Base-by-base conservation (phyloP, 2,888 invertebrate genomes). In the Xanthia icteritia region DNA sequence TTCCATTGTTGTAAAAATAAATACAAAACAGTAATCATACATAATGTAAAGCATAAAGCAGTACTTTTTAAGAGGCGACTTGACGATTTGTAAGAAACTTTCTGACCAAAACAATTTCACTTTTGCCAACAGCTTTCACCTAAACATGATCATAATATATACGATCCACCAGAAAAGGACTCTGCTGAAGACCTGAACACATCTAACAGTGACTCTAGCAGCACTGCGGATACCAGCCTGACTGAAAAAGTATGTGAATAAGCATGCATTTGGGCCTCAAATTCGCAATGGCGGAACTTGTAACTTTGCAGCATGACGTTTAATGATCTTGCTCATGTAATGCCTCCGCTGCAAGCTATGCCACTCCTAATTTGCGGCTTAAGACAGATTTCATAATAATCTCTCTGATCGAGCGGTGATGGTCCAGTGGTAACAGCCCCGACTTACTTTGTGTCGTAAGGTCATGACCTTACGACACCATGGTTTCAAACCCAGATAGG, bases 101-200 rank as follows among this genome's bases (percentile, higher is more conserved):
- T 51, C 15, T 58, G 1, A 56, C 31, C 9, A 56, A 39, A 20
- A 56, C 5, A n/a, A n/a, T 8, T 20, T 54, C 5, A 27, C 5
- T 8, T 61, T 70, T 67, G 1, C 23, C 27, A n/a, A 36, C 76
- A 83, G 84, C 31, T 15, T 45, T 68, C 83, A 13, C 20, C 83
- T 15, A 89, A 90, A 71, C 80, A 86, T 8, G 89, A 90, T 2
- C 88, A 90, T 79, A 86, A 89, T 80, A 86, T 90, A 58, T 92
- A 92, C 74, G 95, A 95, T 13, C 93, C 91, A 5, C 94, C 96
- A 0, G 95, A 94, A 79, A 95, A 94, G 74, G 95, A 95, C 64
- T 95, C 95, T 0, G 94, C 94, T 0, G 95, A 94, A 48, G 94
- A 93, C 1, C 58, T 93, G 60, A 91, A 91, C 73, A 92, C 92